Evolutionary conservation across 2,113 vertebrate species (phyloP), one percentile per base, ranked within the genome.

Genomic region (Zosterops japonicus): DNA sequence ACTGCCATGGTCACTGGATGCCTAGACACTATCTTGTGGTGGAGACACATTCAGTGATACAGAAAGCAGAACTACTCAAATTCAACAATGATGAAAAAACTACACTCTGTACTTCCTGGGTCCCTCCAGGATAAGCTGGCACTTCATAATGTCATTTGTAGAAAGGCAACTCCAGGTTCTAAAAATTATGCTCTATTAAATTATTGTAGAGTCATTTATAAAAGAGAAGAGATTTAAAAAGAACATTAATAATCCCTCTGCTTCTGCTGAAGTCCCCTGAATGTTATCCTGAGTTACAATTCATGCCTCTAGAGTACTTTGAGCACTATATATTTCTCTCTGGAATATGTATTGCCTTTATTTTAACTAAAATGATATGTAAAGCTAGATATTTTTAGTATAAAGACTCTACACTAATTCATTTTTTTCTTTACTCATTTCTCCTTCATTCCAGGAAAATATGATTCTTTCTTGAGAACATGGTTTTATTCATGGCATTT

Each of bases 361-460:
- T 90, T 95, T 93, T 88, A 88, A 55, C 79, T 75, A 39, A 52
- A 93, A 93, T 88, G 2, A 74, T 75, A 86, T 33, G 68, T 70
- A 88, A 96, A 90, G 16, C 19, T 59, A 25, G 70, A 19, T 95
- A 96, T 78, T 95, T 95, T 96, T 94, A 88, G 79, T 41, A 52
- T 63, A 79, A 90, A 72, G 46, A 47, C 56, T 91, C 46, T 63
- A 36, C 35, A 19, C 27, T 70, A 42, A 55, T 59, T 76, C 24
- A 8, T 70, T 80, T 83, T 83, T 77, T 93, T 61, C 60, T 60
- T 52, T 63, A 77, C 41, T 86, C 52, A 53, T 60, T 86, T 92
- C 39, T 92, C 25, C n/a, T 44, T 53, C 56, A 22, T 92, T 83
- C 60, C 57, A 81, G 36, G 56, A 94, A 93, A 91, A 70, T 31